Percentiles rank a stretch among this genome's conserved stretches.
Evolutionary conservation across 2,113 vertebrate genomes (phyloP).

Genomic region (Sebastes schlegelii): DNA sequence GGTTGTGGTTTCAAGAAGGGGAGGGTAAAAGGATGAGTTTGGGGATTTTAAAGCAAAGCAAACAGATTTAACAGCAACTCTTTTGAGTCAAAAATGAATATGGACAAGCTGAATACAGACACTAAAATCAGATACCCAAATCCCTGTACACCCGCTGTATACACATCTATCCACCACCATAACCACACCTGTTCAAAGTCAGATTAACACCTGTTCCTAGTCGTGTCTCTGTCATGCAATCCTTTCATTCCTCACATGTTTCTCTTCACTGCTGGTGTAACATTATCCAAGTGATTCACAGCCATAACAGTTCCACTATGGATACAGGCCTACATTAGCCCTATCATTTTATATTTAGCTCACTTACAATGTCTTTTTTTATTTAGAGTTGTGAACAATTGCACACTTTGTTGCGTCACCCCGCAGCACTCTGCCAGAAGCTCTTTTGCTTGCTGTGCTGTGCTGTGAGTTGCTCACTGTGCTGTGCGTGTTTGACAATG

Average conservation of each 20-base stretch:
- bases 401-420: conserved; percentile 49
- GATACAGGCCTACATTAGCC: conserved; percentile 7
- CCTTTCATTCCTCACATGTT: conserved; percentile 12
- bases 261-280: not conserved
- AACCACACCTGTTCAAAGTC: conserved; percentile 14
- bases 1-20: not conserved
- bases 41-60: not conserved
- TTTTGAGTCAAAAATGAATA: not conserved
- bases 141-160: not conserved
- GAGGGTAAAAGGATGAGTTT: not conserved
- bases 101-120: not conserved
- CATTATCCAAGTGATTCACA: conserved; percentile 13
- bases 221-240: conserved; percentile 26
- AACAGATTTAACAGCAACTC: not conserved
- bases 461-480: not conserved
- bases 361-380: conserved; percentile 11
- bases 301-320: conserved; percentile 10
- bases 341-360: conserved; percentile 43
- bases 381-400: conserved; percentile 21
- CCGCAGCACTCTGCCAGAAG: conserved; percentile 11
- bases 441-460: not conserved
- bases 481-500: conserved; percentile 16
- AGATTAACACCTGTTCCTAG: conserved; percentile 15
- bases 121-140: not conserved
- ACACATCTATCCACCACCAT: not conserved